Evolutionary conservation across 2,113 vertebrate species (phyloP).

Genomic region (Bucco capensis): DNA sequence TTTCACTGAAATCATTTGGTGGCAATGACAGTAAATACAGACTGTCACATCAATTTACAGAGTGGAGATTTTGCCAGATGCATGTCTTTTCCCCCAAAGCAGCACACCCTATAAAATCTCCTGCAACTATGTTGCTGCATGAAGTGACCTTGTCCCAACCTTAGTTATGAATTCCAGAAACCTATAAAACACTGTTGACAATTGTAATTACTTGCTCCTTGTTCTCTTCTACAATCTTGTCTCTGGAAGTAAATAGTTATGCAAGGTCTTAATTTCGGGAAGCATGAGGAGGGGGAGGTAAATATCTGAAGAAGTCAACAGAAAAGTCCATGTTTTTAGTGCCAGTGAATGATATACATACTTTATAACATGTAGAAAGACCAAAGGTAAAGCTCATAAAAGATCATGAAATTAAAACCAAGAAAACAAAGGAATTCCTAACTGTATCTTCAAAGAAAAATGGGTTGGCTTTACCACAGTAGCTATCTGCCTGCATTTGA

Average conservation of each 20-base stretch:
- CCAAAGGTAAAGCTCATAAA: neutral
- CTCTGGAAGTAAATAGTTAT: neutral
- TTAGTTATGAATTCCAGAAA: neutral
- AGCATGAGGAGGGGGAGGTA: neutral
- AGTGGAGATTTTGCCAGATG: neutral
- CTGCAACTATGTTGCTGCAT: neutral
- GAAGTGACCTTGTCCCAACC: neutral
- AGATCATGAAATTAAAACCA: neutral
- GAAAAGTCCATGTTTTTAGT: neutral
- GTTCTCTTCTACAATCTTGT: neutral
- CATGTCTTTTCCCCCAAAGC: neutral
- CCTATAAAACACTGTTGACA: neutral
- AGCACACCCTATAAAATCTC: neutral
- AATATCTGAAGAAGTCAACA: neutral
- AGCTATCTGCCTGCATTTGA: neutral
- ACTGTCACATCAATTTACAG: conserved; percentile 1
- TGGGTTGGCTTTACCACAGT: neutral
- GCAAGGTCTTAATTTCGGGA: neutral
- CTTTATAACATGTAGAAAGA: neutral
- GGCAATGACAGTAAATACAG: neutral
- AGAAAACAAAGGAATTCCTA: neutral
- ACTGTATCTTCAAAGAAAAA: neutral
- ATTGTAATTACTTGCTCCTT: neutral
- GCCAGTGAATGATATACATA: neutral
- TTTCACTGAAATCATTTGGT: conserved; percentile 41